Evolutionary conservation across 2,888 invertebrate species (phyloP), one percentile per base, ranked within the genome.

Genomic region (Aleiodes testaceus): DNA sequence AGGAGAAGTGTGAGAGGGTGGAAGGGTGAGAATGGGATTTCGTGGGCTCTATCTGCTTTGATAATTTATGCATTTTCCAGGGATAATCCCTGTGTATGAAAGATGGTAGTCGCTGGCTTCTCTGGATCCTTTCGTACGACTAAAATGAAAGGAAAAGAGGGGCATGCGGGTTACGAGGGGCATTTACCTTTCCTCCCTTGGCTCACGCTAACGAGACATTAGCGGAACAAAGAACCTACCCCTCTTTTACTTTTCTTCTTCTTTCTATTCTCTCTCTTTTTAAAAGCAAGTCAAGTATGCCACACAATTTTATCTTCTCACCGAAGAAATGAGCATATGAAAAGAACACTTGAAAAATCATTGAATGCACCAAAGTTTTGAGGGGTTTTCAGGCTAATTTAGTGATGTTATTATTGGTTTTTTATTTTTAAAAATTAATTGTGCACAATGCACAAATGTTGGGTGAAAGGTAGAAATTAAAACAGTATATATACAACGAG

Each of bases 61-160:
- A 82, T 82, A 82, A 82, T 82, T 82, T 82, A 82, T 82, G 80
- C 80, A 82, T 81, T 82, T 82, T 77, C 66, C 44, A 66, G 78
- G 80, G 77, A 82, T 82, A 82, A 81, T 81, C 80, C 79, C 79
- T 78, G 78, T 74, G 74, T 77, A 79, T 79, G 79, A 77, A 78
- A 79, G 80, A 75, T 75, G 72, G 75, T 68, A 72, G 67, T 63
- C 67, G 67, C 64, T 61, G 67, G 72, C 67, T 72, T 72, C 36
- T 45, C 64, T 47, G 18, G 67, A 44, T 42, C 61, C 50, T 50
- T 49, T 30, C 16, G 42, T 59, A 30, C 49, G 55, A 26, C 14
- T 20, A 14, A n/a, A 44, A 14, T 14, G 26, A 11, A 5, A 67
- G 66, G 7, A 9, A 26, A 26, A 47, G 47, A n/a, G 26, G 42